Evolutionary conservation across 2,797 vertebrate genomes (phyloP).

Genomic region (Heterohyrax brucei): DNA sequence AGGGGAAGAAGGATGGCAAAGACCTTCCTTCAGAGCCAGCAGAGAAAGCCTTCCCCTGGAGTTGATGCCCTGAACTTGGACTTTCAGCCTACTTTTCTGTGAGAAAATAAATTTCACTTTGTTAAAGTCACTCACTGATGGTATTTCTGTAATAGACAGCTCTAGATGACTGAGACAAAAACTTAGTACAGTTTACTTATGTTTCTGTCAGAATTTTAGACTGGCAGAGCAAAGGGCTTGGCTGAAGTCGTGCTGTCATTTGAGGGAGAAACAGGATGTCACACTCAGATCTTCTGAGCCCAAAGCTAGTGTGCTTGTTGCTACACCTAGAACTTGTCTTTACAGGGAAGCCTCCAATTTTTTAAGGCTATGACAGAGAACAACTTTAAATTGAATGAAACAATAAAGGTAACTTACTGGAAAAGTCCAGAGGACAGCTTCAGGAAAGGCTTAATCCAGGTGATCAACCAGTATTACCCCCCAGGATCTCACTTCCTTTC

Average conservation of each 20-base stretch:
- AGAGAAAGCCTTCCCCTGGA: too few species aligned
- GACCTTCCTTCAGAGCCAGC: too few species aligned
- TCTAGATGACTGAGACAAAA: too few species aligned
- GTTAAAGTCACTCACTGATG: too few species aligned
- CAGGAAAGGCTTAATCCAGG: constrained; percentile 72
- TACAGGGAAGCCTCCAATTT: constrained; percentile 42
- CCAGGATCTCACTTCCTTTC: constrained; percentile 65
- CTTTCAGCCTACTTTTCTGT: too few species aligned
- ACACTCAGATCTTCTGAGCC: background rate
- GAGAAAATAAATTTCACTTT: too few species aligned
- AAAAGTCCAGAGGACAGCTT: constrained; percentile 74
- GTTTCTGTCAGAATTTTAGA: constrained; percentile 45
- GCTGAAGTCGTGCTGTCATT: background rate
- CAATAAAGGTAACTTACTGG: constrained; percentile 73
- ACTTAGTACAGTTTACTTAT: background rate
- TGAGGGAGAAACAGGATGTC: background rate
- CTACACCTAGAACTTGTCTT: background rate
- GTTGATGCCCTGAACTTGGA: too few species aligned
- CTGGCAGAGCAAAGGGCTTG: background rate
- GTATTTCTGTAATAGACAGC: too few species aligned
- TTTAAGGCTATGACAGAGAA: constrained; percentile 67
- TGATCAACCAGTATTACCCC: constrained; percentile 68
- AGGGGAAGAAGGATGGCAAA: too few species aligned
- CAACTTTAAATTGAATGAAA: constrained; percentile 74
- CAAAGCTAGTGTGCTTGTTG: background rate